Conservation (phyloP, 2,113 vertebrate genomes). For the Megalops atlanticus region DNA sequence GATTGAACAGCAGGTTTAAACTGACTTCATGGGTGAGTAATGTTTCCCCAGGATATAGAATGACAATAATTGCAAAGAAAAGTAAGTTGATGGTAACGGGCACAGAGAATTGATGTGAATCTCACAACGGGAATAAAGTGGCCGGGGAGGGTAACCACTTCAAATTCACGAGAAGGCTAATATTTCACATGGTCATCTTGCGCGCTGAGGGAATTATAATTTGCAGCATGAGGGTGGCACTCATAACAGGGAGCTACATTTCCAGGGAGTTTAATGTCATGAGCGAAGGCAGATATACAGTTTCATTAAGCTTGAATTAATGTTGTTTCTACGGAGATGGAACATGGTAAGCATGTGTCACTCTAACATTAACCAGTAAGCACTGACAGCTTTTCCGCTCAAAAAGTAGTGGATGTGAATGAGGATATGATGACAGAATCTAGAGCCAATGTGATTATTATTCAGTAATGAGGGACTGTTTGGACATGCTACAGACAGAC, state of each 20-base stretch:
- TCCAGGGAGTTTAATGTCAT: neutral
- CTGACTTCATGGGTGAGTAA: conserved; percentile 35
- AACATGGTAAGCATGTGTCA: neutral
- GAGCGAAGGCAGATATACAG: neutral
- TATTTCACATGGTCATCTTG: conserved; percentile 14
- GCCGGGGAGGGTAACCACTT: neutral
- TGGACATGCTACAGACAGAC: neutral
- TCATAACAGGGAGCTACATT: neutral
- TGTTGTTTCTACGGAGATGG: neutral
- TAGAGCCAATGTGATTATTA: neutral
- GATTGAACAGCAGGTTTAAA: conserved; percentile 39
- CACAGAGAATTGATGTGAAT: conserved; percentile 6
- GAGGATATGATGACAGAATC: neutral
- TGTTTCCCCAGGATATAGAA: conserved; percentile 27
- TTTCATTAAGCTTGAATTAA: neutral
- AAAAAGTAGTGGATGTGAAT: neutral
- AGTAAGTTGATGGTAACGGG: conserved; percentile 18
- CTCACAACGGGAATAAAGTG: neutral
- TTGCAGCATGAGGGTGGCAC: neutral
- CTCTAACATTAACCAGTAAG: neutral
- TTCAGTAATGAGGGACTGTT: neutral
- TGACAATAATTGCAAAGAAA: conserved; percentile 39
- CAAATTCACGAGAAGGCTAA: conserved; percentile 13
- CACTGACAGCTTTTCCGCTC: neutral
- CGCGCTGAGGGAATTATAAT: conserved; percentile 8